Base-by-base conservation (phyloP, 1,140 invertebrate species). In the Drosophila mayri region DNA sequence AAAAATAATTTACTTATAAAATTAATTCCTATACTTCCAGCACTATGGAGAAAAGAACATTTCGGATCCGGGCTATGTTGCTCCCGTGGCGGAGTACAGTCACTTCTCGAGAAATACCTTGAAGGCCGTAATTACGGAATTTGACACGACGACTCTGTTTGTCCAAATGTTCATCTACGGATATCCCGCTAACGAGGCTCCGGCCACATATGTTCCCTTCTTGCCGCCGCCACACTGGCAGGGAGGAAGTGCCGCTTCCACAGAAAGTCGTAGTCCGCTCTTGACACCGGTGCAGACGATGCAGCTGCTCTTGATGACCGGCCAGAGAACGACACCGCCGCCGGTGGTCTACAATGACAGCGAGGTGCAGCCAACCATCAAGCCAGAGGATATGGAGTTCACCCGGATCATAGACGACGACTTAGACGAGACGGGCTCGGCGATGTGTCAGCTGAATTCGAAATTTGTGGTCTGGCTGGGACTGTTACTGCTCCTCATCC, bases 141-240 rank as follows among this genome's bases (percentile, higher is more conserved):
- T 37, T 4, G 54, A 85, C 37, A 76, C 75, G 4, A 76, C 44
- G 7, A 74, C 50, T 25, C 37, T 87, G 11, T 92, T 87, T 35
- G 91, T 79, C 40, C 75, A 87, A 68, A 92, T 92, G 91, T 83
- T 76, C 25, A 37, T 92, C 28, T 92, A 90, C 59, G 91, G 91
- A 8, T 92, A 78, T 38, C 35, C 46, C 8, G 61, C 76, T 9
- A 46, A 28, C 8, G 44, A 76, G 22, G 43, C 60, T 5, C 91
- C 91, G 2, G 1, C 20, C 0, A 52, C 49, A 9, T 92, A 83
- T 38, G 75, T 63, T 14, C 79, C 91, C 14, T 92, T 79, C 46
- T 41, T 92, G 55, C 58, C 75, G 37, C 62, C 60, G 1, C 62
- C 68, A 0, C 55, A 76, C 35, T 80, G 43, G 63, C 40, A 81